Percentiles rank a stretch among this genome's conserved stretches.
Conservation (phyloP, 1,140 invertebrate genomes). For the Stratiolaelaps scimitus region DNA sequence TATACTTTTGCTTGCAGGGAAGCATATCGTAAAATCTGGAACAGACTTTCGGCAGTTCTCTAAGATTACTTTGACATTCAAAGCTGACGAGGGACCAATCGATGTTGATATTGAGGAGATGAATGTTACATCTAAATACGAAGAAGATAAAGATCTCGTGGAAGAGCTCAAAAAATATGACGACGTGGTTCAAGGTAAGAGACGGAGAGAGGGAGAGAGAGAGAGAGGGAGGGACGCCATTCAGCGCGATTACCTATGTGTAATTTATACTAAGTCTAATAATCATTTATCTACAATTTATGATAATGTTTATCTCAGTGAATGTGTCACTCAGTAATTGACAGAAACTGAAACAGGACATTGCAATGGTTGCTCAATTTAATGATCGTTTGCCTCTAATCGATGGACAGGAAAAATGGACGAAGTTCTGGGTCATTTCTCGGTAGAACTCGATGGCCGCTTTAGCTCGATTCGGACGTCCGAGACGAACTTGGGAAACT, state of each 20-base stretch:
- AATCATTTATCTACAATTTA: no score
- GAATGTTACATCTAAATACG: conserved; percentile 54
- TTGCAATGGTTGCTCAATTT: no score
- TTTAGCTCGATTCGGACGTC: conserved; percentile 61
- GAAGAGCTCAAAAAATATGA: conserved; percentile 57
- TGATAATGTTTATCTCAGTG: no score
- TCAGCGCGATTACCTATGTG: background rate
- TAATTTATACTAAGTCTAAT: no score
- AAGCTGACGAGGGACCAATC: conserved; percentile 43
- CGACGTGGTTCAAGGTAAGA: conserved; percentile 42
- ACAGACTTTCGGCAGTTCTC: conserved; percentile 80
- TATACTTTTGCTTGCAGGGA: conserved; percentile 46
- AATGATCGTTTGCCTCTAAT: conserved; percentile 33
- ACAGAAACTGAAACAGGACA: no score
- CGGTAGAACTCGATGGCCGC: conserved; percentile 65
- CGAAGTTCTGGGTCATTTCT: conserved; percentile 63
- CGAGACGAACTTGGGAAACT: conserved; percentile 78
- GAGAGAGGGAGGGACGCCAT: background rate
- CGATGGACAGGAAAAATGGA: conserved; percentile 58
- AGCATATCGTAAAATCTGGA: conserved; percentile 72
- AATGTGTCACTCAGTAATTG: no score
- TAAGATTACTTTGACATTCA: conserved; percentile 56
- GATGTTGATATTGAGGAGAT: conserved; percentile 56
- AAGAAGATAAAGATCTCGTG: conserved; percentile 59
- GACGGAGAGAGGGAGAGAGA: background rate